Evolutionary conservation across 2,888 invertebrate species (phyloP), one percentile per base, ranked within the genome.

Genomic region (Taenaris catops): DNA sequence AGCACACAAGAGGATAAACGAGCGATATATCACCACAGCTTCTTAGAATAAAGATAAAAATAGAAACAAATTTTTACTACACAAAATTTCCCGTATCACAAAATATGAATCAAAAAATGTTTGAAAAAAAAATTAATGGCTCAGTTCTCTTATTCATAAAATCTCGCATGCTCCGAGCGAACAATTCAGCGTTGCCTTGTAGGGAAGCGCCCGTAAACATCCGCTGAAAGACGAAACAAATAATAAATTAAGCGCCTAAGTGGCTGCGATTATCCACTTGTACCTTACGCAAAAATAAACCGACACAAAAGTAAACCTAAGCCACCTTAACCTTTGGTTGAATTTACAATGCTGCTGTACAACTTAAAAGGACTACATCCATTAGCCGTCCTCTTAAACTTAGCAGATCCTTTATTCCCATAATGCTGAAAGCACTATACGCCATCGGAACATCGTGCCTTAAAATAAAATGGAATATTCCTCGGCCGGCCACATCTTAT

Each of bases 401-500:
- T 45, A 41, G 26, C 41, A 43, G 43, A 38, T 47, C 44, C 49
- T 43, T 47, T 44, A 46, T 41, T 43, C 44, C 38, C 42, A 43
- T 43, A 47, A 47, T 43, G 34, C 37, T 38, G 37, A 42, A 38
- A 53, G 49, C 49, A 49, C 50, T 44, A 46, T 47, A 34, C 42
- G 28, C 45, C 41, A 39, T 40, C 38, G 44, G 44, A 46, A 40
- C 43, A 27, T 39, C 42, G 42, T 41, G 39, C 26, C 46, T 63
- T 58, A 59, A 63, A 65, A 64, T 63, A 53, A 61, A 59, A 57
- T 48, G 58, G 63, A 63, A 68, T 65, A 66, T 64, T 56, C 59
- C 58, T 53, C 36, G 53, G 44, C 49, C 45, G 55, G 55, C 68
- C 68, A 61, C 68, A 65, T 69, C 67, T 68, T 66, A 65, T 59